Evolutionary conservation across 2,113 vertebrate genomes (phyloP), one percentile per base, ranked within the genome.

Genomic region (human): DNA sequence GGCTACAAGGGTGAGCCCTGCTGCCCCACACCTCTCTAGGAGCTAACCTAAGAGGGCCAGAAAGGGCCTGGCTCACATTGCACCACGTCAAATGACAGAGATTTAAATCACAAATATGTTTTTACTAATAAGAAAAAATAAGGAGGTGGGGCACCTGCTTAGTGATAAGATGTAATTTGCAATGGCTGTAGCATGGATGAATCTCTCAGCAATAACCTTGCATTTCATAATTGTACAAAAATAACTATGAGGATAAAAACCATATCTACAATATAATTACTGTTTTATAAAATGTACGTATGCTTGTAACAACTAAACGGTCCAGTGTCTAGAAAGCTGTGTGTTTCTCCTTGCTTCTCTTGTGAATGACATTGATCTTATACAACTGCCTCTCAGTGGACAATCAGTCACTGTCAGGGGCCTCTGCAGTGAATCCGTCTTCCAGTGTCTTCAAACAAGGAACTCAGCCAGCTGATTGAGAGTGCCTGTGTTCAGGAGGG

Each of bases 1-100:
- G 61, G 61, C 61, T 5, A 30, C 30, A 30, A 2, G 27, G 61
- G 27, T 5, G 2, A 64, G 27, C 61, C 61, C 12, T 2, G 5
- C 61, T 64, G 61, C 27, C 61, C 27, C 12, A 5, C 12, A 30
- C 27, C 59, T 64, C 32, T 68, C 66, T 32, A 17, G 66, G 14
- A 68, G 6, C 66, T 6, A 32, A 35, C 14, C 14, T 17, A 12
- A 10, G 4, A 32, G 59, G 43, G n/a, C 22, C 8, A 32, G 0
- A 16, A n/a, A 2, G 35, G 4, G 5, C 72, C 40, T 4, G 17
- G 81, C 16, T 85, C 72, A 64, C 18, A 5, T 27, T 11, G 1
- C 35, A 23, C 12, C 57, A 22, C 2, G 1, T 20, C 10, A 4
- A 20, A 23, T 30, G 9, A 38, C 2, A 2, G 11, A 43, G 70